Conservation (phyloP, 2,797 vertebrate genomes). For the Tauraco hartlaubi region DNA sequence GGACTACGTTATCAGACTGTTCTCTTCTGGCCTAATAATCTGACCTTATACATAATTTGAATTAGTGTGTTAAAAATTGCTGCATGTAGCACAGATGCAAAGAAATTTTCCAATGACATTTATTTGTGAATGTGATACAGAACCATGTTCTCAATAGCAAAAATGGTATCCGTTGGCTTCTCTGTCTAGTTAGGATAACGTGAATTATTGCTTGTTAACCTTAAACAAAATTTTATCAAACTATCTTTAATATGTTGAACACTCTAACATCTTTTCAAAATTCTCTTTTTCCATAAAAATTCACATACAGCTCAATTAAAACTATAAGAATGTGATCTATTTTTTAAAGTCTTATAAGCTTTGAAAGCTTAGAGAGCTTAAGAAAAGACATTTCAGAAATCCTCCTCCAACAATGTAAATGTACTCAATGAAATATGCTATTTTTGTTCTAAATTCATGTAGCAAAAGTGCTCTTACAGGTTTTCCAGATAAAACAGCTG, state of each 20-base stretch:
- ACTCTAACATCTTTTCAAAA: not conserved
- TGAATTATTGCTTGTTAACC: not conserved
- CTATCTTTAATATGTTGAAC: not conserved
- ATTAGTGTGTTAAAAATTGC: not conserved
- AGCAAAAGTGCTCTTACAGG: not conserved
- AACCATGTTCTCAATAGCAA: not conserved
- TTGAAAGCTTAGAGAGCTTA: not conserved
- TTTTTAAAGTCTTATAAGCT: not conserved
- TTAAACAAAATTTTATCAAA: not conserved
- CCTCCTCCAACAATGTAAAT: not conserved
- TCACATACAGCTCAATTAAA: not conserved
- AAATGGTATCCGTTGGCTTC: not conserved
- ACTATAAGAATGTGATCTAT: not conserved
- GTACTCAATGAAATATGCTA: not conserved
- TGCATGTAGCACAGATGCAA: not conserved
- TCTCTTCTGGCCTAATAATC: not conserved
- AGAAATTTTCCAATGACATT: not conserved
- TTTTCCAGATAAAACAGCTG: conserved; percentile 2
- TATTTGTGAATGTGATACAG: not conserved
- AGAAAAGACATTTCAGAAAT: not conserved
- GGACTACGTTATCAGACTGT: not conserved
- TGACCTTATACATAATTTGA: not conserved
- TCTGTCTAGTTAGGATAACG: not conserved
- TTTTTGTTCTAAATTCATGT: conserved; percentile 1
- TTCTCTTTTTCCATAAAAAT: not conserved